phyloP scores from a whole-genome alignment of 1,140 invertebrate species.

The Aporrectodea caliginosa region DNA sequence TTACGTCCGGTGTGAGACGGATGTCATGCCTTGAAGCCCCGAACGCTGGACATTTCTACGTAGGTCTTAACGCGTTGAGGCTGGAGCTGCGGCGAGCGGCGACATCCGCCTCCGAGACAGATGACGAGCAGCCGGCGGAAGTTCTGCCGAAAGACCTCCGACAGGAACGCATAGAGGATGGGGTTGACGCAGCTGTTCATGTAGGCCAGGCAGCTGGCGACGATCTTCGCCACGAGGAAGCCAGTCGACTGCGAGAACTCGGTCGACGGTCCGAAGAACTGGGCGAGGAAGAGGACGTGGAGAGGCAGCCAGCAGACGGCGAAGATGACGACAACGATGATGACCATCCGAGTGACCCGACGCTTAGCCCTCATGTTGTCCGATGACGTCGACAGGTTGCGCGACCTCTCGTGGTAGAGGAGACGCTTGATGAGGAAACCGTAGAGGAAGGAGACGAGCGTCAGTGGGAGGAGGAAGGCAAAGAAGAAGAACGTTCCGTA shows the following conservation, averaged over 20 bases:
- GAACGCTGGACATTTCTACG: too few species aligned
- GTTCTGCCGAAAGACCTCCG: constrained; percentile 29
- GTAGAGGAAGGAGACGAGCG: constrained; percentile 80
- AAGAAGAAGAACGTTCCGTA: constrained; percentile 56
- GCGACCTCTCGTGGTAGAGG: constrained; percentile 54
- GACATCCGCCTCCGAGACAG: background rate
- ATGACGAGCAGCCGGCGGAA: constrained; percentile 19
- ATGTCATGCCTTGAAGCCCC: too few species aligned
- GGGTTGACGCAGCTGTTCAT: constrained; percentile 29
- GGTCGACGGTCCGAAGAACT: constrained; percentile 46
- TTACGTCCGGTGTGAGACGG: too few species aligned
- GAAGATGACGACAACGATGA: constrained; percentile 90
- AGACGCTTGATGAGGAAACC: constrained; percentile 73
- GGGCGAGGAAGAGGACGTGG: constrained; percentile 63
- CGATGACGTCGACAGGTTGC: background rate
- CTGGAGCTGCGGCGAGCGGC: background rate
- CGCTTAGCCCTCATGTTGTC: constrained; percentile 70
- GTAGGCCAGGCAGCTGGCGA: constrained; percentile 66
- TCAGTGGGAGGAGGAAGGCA: constrained; percentile 56
- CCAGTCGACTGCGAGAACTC: constrained; percentile 12
- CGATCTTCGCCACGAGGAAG: constrained; percentile 73
- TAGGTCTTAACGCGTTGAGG: too few species aligned
- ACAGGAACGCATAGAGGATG: constrained; percentile 27
- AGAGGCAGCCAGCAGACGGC: constrained; percentile 94
- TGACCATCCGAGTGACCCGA: constrained; percentile 81